These are phyloP conservation scores for Orchestes rusci DNA, from an alignment of 2,888 invertebrate genomes.

Conservation along the genomic window DNA sequence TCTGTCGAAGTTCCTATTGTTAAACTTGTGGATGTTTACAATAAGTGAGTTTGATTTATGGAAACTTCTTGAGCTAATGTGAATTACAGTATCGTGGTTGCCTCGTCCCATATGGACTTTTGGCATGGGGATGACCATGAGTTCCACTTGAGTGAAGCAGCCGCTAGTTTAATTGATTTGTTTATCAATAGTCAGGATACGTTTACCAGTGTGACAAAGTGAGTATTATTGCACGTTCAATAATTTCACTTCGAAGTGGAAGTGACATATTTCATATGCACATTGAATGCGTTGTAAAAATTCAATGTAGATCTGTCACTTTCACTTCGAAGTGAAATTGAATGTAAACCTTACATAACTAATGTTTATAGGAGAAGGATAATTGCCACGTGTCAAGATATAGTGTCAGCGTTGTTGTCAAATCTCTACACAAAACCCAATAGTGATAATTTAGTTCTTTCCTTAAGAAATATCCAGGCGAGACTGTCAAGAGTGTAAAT, in stretches of 20 bases:
- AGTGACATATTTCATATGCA: background rate
- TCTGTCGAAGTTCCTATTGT: conserved; percentile 71
- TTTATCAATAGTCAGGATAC: conserved; percentile 58
- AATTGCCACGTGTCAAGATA: conserved; percentile 63
- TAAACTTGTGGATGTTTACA: conserved; percentile 75
- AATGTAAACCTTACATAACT: too few relatives aligned
- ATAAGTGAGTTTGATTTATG: conserved; percentile 61
- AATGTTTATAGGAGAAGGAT: conserved; percentile 53
- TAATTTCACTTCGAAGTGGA: background rate
- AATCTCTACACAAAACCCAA: conserved; percentile 70
- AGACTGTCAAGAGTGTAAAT: conserved; percentile 60
- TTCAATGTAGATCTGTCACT: too few relatives aligned
- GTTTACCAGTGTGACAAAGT: conserved; percentile 49
- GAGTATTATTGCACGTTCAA: conserved; percentile 25
- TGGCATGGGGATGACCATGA: conserved; percentile 83
- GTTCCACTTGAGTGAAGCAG: conserved; percentile 73
- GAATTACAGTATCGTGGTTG: conserved; percentile 37
- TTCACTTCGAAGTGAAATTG: too few relatives aligned
- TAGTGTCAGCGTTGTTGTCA: conserved; percentile 67
- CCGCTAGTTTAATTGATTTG: conserved; percentile 62
- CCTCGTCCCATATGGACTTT: conserved; percentile 63
- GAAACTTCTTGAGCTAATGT: conserved; percentile 4
- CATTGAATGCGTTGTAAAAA: too few relatives aligned
- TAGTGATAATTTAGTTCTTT: conserved; percentile 54
- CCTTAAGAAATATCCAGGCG: conserved; percentile 52